Percentiles rank a stretch among this genome's conserved stretches.
phyloP scores from a whole-genome alignment of 2,888 invertebrate species.

The Ferrisia virgata region DNA sequence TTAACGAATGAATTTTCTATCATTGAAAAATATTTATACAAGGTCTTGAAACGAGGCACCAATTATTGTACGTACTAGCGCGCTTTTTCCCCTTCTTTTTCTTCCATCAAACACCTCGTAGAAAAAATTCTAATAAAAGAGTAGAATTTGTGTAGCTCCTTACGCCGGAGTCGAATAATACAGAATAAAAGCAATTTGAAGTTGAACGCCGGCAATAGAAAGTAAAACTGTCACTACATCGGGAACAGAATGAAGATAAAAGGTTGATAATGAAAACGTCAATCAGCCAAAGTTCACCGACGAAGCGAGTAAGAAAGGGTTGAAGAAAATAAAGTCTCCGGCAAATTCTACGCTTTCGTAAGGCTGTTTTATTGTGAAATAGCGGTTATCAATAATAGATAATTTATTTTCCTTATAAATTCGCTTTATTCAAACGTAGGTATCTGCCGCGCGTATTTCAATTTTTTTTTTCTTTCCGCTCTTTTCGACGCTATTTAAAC shows the following conservation, averaged over 20 bases:
- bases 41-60: no score
- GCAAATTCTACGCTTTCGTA: background rate
- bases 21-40: no score
- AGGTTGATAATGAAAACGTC: conserved; percentile 5
- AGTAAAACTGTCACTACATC: background rate
- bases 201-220: background rate
- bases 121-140: background rate
- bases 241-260: background rate
- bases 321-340: background rate
- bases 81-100: no score
- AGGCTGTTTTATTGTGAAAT: background rate
- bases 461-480: background rate
- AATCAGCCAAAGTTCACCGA: background rate
- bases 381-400: conserved; percentile 17
- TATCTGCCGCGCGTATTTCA: no score
- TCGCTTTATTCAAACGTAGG: background rate
- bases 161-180: background rate
- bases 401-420: conserved; percentile 9
- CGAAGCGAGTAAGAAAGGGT: background rate
- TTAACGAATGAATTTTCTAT: no score
- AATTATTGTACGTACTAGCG: no score
- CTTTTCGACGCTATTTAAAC: background rate
- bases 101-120: background rate
- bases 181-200: background rate
- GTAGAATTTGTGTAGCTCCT: background rate